These are phyloP conservation scores for Harpalus rufipes DNA, from an alignment of 2,888 invertebrate species.

Conservation along the genomic window DNA sequence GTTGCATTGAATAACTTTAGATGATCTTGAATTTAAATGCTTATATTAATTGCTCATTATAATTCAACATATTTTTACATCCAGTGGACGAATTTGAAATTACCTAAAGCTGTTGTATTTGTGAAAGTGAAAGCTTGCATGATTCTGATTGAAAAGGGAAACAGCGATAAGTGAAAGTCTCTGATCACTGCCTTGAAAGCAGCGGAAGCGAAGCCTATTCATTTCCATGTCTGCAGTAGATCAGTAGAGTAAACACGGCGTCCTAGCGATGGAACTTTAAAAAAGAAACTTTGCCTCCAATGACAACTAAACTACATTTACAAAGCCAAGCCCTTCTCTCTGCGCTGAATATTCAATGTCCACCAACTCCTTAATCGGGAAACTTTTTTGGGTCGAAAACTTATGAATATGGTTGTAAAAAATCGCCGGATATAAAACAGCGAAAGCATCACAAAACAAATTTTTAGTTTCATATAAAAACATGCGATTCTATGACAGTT, in stretches of 20 bases:
- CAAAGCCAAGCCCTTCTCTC: constrained; percentile 8
- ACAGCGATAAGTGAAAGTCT: constrained; percentile 11
- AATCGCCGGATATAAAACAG: constrained; percentile 51
- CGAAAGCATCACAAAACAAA: constrained; percentile 48
- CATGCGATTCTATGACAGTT: constrained; percentile 35
- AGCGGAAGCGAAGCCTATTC: constrained; percentile 52
- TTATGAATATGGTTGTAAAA: constrained; percentile 57
- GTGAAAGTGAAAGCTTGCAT: background rate
- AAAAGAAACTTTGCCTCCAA: constrained; percentile 55
- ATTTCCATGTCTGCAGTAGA: constrained; percentile 28
- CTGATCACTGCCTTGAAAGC: constrained; percentile 14
- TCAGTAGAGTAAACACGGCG: constrained; percentile 37
- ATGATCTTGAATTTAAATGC: no score
- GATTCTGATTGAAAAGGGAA: constrained; percentile 31
- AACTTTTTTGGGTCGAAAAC: constrained; percentile 56
- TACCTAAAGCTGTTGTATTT: background rate
- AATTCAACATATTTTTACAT: background rate
- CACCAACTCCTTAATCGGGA: constrained; percentile 51
- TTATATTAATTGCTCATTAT: no score
- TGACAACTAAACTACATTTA: constrained; percentile 56
- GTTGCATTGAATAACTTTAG: no score
- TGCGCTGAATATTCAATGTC: constrained; percentile 53
- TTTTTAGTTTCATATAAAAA: constrained; percentile 53
- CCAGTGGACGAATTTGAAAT: background rate
- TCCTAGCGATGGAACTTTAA: constrained; percentile 46